These are phyloP conservation scores for Cromileptes altivelis DNA, from an alignment of 2,113 vertebrate genomes.

Conservation along the genomic window DNA sequence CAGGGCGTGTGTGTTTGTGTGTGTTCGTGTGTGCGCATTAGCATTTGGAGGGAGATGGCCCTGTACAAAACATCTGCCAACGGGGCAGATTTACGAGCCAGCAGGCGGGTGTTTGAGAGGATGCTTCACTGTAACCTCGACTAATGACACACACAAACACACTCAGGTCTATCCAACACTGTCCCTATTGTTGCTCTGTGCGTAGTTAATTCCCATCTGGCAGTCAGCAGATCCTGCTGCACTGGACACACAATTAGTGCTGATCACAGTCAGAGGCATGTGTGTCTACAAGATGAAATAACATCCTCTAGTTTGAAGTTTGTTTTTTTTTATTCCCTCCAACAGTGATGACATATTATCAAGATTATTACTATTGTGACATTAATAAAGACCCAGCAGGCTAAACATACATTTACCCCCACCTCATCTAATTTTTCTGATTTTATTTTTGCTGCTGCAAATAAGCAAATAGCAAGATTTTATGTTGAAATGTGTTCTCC, in stretches of 20 bases:
- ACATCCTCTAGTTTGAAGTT: not conserved
- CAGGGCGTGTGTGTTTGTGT: conserved; percentile 33
- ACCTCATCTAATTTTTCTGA: too few relatives aligned
- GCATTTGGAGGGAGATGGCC: conserved; percentile 47
- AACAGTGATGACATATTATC: too few relatives aligned
- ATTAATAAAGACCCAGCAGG: too few relatives aligned
- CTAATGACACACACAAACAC: conserved; percentile 4
- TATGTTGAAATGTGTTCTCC: too few relatives aligned
- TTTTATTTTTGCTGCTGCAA: too few relatives aligned
- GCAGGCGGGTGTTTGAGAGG: conserved; percentile 47
- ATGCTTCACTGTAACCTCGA: conserved; percentile 59
- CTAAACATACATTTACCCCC: too few relatives aligned
- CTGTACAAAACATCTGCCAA: conserved; percentile 70
- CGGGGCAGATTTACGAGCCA: conserved; percentile 63
- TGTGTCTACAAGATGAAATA: not conserved
- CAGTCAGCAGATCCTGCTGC: conserved; percentile 54
- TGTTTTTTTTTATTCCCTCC: not conserved
- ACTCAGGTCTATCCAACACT: conserved; percentile 45
- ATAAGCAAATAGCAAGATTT: too few relatives aligned
- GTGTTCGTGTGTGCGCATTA: conserved; percentile 4
- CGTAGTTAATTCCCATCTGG: conserved; percentile 51
- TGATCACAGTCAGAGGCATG: not conserved
- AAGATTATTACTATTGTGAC: too few relatives aligned
- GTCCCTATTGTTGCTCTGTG: conserved; percentile 58
- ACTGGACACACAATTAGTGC: conserved; percentile 16